Conservation (phyloP, 2,888 invertebrate genomes). For the Bellardia pandia region DNA sequence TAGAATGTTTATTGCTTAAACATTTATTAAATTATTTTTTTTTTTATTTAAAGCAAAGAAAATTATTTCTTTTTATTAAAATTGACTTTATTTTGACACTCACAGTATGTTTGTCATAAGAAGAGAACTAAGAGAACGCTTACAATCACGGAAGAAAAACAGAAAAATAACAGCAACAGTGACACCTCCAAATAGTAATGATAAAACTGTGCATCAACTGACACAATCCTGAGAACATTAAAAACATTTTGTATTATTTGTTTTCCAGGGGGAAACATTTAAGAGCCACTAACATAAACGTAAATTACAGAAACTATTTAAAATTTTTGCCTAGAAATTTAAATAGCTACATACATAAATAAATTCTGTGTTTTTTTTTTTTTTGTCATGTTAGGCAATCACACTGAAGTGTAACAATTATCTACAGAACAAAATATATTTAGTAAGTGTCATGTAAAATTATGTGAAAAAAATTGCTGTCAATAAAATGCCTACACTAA, state of each 20-base stretch:
- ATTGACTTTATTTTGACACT: not conserved
- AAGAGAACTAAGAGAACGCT: slow-evolving; percentile 1
- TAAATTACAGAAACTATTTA: slow-evolving; percentile 29
- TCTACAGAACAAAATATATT: not conserved
- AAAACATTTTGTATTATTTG: slow-evolving; percentile 3
- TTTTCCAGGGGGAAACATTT: slow-evolving; percentile 23
- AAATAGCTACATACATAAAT: not conserved
- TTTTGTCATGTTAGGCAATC: not conserved
- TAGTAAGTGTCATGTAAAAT: slow-evolving; percentile 47
- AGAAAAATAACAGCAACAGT: slow-evolving; percentile 8
- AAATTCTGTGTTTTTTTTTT: not conserved
- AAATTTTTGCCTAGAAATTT: slow-evolving; percentile 23
- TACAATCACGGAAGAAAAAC: not conserved
- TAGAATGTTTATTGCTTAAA: too few species aligned
- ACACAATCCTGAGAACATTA: not conserved
- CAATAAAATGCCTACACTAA: slow-evolving; percentile 57
- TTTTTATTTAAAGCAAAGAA: too few species aligned
- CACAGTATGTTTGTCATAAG: not conserved
- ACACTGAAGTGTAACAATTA: slow-evolving; percentile 37
- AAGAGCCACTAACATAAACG: slow-evolving; percentile 22
- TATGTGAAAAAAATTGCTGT: slow-evolving; percentile 29
- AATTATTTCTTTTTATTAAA: too few species aligned
- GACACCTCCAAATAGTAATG: slow-evolving; percentile 6
- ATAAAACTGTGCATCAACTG: slow-evolving; percentile 41
- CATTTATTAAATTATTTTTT: too few species aligned